Evolutionary conservation across 2,888 invertebrate genomes (phyloP).

Genomic region (Colletes collaris): DNA sequence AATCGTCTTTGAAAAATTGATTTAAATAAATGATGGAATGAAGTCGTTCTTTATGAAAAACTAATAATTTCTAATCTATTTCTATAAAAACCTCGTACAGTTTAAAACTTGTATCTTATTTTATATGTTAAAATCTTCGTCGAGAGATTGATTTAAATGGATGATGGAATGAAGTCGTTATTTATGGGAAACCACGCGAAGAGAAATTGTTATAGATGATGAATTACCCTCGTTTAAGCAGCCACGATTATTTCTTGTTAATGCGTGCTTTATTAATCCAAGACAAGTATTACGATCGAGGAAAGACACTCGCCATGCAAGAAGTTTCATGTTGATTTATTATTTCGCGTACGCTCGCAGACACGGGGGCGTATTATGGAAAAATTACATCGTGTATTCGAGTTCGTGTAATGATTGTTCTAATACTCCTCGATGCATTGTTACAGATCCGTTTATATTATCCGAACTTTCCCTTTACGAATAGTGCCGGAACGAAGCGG

Average conservation of each 20-base stretch:
- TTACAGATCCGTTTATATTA: slow-evolving; percentile 54
- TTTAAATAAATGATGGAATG: too few relatives aligned
- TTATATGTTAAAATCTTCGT: too few relatives aligned
- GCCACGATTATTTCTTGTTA: background rate
- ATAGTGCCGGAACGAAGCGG: slow-evolving; percentile 56
- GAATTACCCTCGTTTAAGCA: background rate
- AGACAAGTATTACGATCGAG: background rate
- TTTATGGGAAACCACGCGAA: background rate
- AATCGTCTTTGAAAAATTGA: too few relatives aligned
- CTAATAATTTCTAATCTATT: too few relatives aligned
- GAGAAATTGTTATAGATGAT: background rate
- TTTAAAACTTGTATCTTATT: too few relatives aligned
- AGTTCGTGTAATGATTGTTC: slow-evolving; percentile 43
- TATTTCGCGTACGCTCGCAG: background rate
- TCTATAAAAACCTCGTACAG: too few relatives aligned
- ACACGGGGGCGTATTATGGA: background rate
- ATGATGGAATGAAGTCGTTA: too few relatives aligned
- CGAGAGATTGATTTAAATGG: too few relatives aligned
- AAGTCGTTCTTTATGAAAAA: too few relatives aligned
- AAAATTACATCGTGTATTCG: slow-evolving; percentile 8
- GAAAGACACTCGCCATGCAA: background rate
- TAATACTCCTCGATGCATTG: slow-evolving; percentile 29
- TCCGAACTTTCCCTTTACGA: slow-evolving; percentile 49
- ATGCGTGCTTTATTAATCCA: background rate
- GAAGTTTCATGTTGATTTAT: slow-evolving; percentile 8